Base-by-base conservation (phyloP, 2,888 invertebrate genomes). In the Microchrysa polita region DNA sequence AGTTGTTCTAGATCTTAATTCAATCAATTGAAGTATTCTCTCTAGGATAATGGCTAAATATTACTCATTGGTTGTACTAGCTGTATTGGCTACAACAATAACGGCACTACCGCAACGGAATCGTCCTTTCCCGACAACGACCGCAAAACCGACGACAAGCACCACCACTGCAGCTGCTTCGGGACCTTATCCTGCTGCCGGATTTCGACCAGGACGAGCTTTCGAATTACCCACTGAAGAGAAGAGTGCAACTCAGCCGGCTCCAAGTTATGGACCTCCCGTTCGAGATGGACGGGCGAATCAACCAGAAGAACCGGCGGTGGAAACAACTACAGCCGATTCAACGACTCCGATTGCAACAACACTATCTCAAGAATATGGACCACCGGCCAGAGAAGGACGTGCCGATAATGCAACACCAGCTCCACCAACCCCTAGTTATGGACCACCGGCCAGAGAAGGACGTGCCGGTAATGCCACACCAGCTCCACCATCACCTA, bases 141-240 rank as follows among this genome's bases (percentile, higher is more conserved):
- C 20, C 0, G 20, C n/a, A 10, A 44, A 44, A 18, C 48, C 22
- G 44, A 20, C 65, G 20, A 2, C 18, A 5, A 57, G 55, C 5
- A 34, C 65, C 44, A 18, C 69, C 1, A 23, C 59, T 2, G 20
- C 55, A 0, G 75, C 79, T 2, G 76, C 76, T 55, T 61, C 78
- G 1, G 77, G 78, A 1, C 79, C 79, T 22, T 81, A 82, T 78
- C 80, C 82, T n/a, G 77, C 80, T 5, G 79, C 80, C 7, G 81
- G 81, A 0, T 80, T 77, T 55, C 76, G 80, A 18, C 80, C 82
- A 16, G 80, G 79, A 27, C 80, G 80, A 27, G 78, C 79, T 18
- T 82, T 81, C 63, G 77, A 77, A 76, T 61, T 82, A 55, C 80
- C 81, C 0, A 78, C 77, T 9, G 81, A 80, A 67, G 74, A 71